A percentile compares a stretch with the other conserved stretches of the same genome.
Conservation (phyloP, 2,888 invertebrate genomes). For the Callimorpha dominula region DNA sequence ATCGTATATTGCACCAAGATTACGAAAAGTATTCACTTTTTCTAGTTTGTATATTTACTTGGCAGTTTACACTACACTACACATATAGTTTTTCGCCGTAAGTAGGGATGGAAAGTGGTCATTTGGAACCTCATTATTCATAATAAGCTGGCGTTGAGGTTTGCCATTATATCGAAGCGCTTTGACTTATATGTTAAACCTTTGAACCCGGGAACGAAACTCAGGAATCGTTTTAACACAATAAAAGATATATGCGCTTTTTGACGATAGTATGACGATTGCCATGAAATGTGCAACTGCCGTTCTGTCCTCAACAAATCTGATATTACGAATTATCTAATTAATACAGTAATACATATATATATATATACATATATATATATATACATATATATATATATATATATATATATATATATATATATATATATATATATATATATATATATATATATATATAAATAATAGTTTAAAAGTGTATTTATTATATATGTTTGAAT, state of each 20-base stretch:
- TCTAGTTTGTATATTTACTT: background rate
- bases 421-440: too few relatives aligned
- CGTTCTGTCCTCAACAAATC: too few relatives aligned
- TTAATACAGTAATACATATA: too few relatives aligned
- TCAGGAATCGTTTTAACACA: background rate
- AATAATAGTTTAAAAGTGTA: too few relatives aligned
- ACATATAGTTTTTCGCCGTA: background rate
- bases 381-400: too few relatives aligned
- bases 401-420: too few relatives aligned
- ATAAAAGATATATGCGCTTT: background rate
- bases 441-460: too few relatives aligned
- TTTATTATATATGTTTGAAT: too few relatives aligned
- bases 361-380: too few relatives aligned
- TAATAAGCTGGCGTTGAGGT: background rate
- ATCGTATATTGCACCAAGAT: background rate
- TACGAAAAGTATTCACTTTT: too few relatives aligned
- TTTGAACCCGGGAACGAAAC: background rate
- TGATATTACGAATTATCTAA: too few relatives aligned
- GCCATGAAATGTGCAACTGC: background rate
- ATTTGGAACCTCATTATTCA: background rate
- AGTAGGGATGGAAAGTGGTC: background rate
- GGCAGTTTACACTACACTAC: too few relatives aligned
- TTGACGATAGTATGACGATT: background rate
- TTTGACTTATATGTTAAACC: background rate
- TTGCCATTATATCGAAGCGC: background rate